Evolutionary conservation across 2,113 vertebrate species (phyloP).

Genomic region (Noturus placidus): DNA sequence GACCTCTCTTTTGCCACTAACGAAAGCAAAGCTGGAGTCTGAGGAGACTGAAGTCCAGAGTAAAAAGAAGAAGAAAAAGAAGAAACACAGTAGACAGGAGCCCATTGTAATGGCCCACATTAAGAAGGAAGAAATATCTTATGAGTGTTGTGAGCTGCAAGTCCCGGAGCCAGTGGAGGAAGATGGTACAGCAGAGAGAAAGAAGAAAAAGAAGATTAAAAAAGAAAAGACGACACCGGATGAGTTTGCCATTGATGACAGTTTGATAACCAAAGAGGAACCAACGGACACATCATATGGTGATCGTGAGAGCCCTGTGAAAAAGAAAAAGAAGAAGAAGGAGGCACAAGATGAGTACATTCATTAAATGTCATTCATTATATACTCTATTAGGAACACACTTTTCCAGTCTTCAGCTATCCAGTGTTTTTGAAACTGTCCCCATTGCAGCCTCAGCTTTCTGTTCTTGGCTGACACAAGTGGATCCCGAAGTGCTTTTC

Average conservation of each 20-base stretch:
- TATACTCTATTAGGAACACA: too few relatives aligned
- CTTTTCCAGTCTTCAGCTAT: too few relatives aligned
- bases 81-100: conserved; percentile 38
- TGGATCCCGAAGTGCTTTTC: too few relatives aligned
- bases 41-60: conserved; percentile 32
- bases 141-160: conserved; percentile 1
- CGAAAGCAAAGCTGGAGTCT: conserved; percentile 2
- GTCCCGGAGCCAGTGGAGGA: conserved; percentile 19
- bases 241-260: conserved; percentile 37
- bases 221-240: conserved; percentile 56
- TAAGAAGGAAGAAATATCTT: conserved; percentile 53
- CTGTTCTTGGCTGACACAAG: too few relatives aligned
- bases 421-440: too few relatives aligned
- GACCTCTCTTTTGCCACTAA: conserved; percentile 22
- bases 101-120: conserved; percentile 20
- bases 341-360: conserved; percentile 59
- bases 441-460: too few relatives aligned
- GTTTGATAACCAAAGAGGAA: conserved; percentile 64
- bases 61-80: conserved; percentile 68
- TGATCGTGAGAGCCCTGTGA: conserved; percentile 44
- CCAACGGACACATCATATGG: conserved; percentile 44
- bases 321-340: conserved; percentile 71
- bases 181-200: conserved; percentile 46
- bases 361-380: background rate
- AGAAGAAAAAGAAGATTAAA: conserved; percentile 65